Percentiles rank a stretch among this genome's conserved stretches.
Conservation (phyloP, 2,113 vertebrate species). For the Scartelaos histophorus region DNA sequence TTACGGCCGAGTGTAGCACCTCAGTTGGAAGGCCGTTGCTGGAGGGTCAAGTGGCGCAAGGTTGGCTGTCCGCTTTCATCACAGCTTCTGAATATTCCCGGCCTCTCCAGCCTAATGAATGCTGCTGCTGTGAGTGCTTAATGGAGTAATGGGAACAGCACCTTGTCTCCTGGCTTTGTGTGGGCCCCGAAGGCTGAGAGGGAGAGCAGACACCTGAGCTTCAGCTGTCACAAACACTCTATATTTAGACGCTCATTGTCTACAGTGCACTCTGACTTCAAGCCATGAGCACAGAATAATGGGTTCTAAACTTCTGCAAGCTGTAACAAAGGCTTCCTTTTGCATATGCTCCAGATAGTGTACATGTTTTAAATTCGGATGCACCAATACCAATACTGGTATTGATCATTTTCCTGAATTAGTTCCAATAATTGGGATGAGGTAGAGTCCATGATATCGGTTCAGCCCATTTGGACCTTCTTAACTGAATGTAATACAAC, state of each 20-base stretch:
- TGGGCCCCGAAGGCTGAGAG: conserved; percentile 12
- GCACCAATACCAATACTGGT: no score
- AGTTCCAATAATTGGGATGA: no score
- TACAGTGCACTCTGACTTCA: conserved; percentile 15
- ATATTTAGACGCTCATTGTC: conserved; percentile 55
- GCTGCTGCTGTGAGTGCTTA: conserved; percentile 28
- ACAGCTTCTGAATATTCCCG: conserved; percentile 32
- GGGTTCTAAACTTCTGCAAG: background rate
- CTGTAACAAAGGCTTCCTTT: background rate
- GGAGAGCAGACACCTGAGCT: conserved; percentile 36
- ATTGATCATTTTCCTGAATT: no score
- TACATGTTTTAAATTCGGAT: no score
- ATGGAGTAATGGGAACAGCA: conserved; percentile 48
- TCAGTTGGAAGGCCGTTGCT: conserved; percentile 5
- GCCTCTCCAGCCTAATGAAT: conserved; percentile 49
- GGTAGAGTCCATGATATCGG: no score
- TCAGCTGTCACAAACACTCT: conserved; percentile 59
- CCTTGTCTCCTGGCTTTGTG: conserved; percentile 36
- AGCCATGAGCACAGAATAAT: background rate
- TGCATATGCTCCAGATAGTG: no score
- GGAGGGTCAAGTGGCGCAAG: conserved; percentile 27
- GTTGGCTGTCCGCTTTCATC: conserved; percentile 35
- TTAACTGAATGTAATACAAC: no score
- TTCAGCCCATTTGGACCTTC: no score
- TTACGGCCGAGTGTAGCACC: background rate